Conservation (phyloP, 30 jellyfish, hydroid and myxozoan species). For the Calvadosia cruxmelitensis region DNA sequence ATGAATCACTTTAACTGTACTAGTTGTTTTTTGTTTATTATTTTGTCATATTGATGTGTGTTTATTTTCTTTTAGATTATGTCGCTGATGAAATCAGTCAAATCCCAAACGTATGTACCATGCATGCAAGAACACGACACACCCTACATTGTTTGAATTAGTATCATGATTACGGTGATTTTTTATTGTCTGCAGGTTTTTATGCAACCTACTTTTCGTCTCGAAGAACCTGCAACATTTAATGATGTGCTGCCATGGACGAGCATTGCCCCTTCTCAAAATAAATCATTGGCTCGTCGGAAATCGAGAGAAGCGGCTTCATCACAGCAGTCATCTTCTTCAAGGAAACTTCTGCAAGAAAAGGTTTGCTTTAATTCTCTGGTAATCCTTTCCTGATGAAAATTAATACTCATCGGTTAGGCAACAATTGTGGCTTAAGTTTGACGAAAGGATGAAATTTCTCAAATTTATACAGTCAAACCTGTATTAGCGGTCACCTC, state of each 20-base stretch:
- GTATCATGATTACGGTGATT: no score
- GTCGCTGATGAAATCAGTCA: background rate
- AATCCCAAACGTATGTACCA: background rate
- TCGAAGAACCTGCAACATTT: slow-evolving; percentile 80
- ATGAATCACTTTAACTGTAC: no score
- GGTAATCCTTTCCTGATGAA: no score
- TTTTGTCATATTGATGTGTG: background rate
- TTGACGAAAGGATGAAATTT: no score
- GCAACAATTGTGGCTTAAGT: no score
- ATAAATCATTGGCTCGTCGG: slow-evolving; percentile 18
- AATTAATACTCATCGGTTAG: no score
- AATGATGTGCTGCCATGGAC: slow-evolving; percentile 83
- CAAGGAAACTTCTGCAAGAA: slow-evolving; percentile 85
- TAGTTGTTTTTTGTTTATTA: no score
- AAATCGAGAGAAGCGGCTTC: slow-evolving; percentile 5
- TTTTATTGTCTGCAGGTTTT: slow-evolving; percentile 36
- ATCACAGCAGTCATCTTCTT: background rate
- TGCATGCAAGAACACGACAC: no score
- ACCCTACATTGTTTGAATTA: no score
- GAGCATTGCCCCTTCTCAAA: slow-evolving; percentile 23
- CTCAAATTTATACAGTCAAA: no score
- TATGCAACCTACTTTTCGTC: slow-evolving; percentile 46
- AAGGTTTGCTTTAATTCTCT: no score
- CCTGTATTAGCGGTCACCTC: no score
- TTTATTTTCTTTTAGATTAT: background rate